Evolutionary conservation across 2,888 invertebrate species (phyloP), one percentile per base, ranked within the genome.

Genomic region (Coleophora deauratella): DNA sequence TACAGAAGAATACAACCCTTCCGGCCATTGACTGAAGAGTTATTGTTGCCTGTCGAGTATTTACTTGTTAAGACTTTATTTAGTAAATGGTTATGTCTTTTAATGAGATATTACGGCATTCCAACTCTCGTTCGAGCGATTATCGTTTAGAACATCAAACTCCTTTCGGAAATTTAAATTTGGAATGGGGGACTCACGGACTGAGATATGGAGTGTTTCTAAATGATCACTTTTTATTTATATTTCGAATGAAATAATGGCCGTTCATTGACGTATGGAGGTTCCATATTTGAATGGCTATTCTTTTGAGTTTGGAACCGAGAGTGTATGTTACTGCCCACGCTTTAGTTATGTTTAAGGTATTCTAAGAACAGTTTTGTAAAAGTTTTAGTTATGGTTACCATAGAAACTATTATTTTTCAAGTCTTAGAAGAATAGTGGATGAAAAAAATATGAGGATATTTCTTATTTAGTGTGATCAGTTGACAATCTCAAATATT

Each of bases 91-190:
- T 59, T 60, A 66, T 67, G 62, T 59, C 66, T 70, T 21, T 72
- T 78, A 79, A 79, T 76, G 80, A 79, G 77, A 72, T 76, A 77
- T 78, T 74, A 76, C 72, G 66, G 69, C 75, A 79, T 78, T 76
- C 78, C 76, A 60, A 59, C 66, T 63, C 69, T 41, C 66, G 68
- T 62, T 57, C 57, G 55, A 57, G 57, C 70, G 77, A 78, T 76
- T 77, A 79, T 78, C 79, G 72, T 76, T 67, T 60, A 66, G 64
- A 70, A 72, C 73, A 72, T 73, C 75, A 72, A 77, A 79, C 77
- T 77, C 72, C 79, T 81, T 76, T 71, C 72, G 77, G 76, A 77
- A 78, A 73, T 75, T 72, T 78, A 79, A 78, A 79, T 80, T 77
- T 75, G 67, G 77, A 75, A 75, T 64, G 66, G 62, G 57, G 53